Conservation (phyloP, 1,140 invertebrate species). For the Drosophila truncata region DNA sequence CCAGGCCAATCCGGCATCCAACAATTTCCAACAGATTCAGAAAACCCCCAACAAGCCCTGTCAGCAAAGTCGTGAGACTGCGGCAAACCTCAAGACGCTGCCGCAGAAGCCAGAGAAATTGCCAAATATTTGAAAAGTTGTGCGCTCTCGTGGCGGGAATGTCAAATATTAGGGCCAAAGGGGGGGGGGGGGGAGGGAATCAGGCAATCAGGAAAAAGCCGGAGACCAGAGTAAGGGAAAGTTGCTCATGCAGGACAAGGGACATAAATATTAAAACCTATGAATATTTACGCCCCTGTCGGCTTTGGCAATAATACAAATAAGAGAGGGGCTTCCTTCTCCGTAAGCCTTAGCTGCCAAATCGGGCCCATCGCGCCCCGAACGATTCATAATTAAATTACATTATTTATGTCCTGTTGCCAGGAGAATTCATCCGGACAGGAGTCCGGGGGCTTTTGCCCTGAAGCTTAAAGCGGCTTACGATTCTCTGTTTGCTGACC, state of each 20-base stretch:
- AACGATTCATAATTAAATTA: slow-evolving; percentile 78
- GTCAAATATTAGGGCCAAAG: slow-evolving; percentile 44
- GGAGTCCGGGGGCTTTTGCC: slow-evolving; percentile 29
- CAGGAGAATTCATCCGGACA: slow-evolving; percentile 46
- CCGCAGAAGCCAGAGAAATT: slow-evolving; percentile 62
- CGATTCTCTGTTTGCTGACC: slow-evolving; percentile 67
- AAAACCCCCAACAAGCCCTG: slow-evolving; percentile 12
- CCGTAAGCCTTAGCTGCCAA: slow-evolving; percentile 34
- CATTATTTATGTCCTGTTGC: slow-evolving; percentile 73
- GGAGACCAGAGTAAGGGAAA: slow-evolving; percentile 18
- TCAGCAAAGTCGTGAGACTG: slow-evolving; percentile 47
- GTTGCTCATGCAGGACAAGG: slow-evolving; percentile 48
- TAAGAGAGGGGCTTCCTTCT: slow-evolving; percentile 12
- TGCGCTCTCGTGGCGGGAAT: slow-evolving; percentile 38
- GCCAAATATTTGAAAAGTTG: slow-evolving; percentile 83
- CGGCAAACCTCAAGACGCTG: slow-evolving; percentile 69
- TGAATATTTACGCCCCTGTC: slow-evolving; percentile 68
- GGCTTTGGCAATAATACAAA: slow-evolving; percentile 59
- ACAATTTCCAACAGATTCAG: not conserved
- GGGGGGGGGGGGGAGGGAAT: slow-evolving; percentile 42
- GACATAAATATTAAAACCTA: slow-evolving; percentile 66
- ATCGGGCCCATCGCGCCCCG: slow-evolving; percentile 33
- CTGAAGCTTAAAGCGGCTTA: slow-evolving; percentile 74
- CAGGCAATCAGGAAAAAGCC: slow-evolving; percentile 43
- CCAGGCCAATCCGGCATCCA: not conserved